Evolutionary conservation across 2,113 vertebrate species (phyloP).

Genomic region (Osmerus eperlanus): DNA sequence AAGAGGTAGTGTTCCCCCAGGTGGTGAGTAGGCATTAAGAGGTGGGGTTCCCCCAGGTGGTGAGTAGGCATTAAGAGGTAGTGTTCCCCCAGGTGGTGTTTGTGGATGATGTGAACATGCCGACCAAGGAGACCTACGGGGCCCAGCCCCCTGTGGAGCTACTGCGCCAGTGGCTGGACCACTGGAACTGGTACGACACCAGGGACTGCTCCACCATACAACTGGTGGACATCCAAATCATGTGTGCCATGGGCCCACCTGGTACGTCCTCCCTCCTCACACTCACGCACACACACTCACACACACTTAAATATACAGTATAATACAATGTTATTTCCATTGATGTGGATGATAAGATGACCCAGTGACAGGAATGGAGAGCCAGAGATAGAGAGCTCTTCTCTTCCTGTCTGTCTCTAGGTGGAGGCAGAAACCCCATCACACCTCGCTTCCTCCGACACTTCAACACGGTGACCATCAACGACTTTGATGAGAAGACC

Average conservation of each 20-base stretch:
- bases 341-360: neutral
- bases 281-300: neutral
- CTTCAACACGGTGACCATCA: conserved; percentile 87
- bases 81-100: conserved; percentile 78
- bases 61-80: neutral
- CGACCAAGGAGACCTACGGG: conserved; percentile 85
- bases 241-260: conserved; percentile 90
- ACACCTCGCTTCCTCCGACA: conserved; percentile 86
- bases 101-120: conserved; percentile 95
- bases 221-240: conserved; percentile 82
- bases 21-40: conserved; percentile 46
- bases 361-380: neutral
- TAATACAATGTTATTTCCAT: neutral
- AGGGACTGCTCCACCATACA: conserved; percentile 85
- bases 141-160: conserved; percentile 91
- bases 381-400: neutral
- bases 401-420: conserved; percentile 54
- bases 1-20: conserved; percentile 53
- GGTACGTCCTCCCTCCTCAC: conserved; percentile 63
- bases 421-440: conserved; percentile 86
- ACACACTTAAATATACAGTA: neutral
- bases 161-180: conserved; percentile 89
- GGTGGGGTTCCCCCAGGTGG: conserved; percentile 66
- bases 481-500: conserved; percentile 86
- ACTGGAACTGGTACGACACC: conserved; percentile 91